Conservation (phyloP, 2,797 vertebrate species). For the Poliocrania exsul region DNA sequence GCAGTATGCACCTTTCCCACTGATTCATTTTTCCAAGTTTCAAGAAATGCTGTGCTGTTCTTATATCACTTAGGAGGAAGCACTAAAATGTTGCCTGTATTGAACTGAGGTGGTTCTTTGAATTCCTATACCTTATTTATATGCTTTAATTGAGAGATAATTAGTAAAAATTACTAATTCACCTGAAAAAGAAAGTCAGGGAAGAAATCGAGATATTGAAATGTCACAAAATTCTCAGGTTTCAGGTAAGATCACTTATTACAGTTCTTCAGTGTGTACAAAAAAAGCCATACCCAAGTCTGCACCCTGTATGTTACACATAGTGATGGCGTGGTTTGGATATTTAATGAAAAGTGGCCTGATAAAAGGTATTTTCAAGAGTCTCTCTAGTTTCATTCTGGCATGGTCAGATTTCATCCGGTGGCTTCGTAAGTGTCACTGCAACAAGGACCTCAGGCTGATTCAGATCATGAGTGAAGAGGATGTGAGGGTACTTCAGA, state of each 20-base stretch:
- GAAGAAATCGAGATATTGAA: background rate
- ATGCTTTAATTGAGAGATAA: background rate
- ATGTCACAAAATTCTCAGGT: background rate
- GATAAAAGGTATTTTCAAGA: background rate
- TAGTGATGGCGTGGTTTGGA: fast-evolving
- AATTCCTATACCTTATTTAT: background rate
- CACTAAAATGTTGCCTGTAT: background rate
- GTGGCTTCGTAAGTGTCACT: background rate
- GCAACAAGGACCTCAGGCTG: background rate
- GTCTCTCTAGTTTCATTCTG: background rate
- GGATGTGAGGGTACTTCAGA: background rate
- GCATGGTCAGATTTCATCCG: background rate
- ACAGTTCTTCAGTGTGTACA: background rate
- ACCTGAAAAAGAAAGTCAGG: background rate
- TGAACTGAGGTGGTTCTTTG: background rate
- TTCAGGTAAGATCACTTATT: background rate
- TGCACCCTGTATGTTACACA: background rate
- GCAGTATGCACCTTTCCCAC: constrained; percentile 53
- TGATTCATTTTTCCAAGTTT: background rate
- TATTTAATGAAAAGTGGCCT: background rate
- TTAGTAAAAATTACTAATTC: background rate
- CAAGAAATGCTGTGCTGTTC: background rate
- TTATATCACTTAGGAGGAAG: background rate
- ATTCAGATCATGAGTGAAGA: background rate
- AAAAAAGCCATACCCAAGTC: background rate